Conservation (phyloP, 2,888 invertebrate genomes). For the Nephrotoma flavescens region DNA sequence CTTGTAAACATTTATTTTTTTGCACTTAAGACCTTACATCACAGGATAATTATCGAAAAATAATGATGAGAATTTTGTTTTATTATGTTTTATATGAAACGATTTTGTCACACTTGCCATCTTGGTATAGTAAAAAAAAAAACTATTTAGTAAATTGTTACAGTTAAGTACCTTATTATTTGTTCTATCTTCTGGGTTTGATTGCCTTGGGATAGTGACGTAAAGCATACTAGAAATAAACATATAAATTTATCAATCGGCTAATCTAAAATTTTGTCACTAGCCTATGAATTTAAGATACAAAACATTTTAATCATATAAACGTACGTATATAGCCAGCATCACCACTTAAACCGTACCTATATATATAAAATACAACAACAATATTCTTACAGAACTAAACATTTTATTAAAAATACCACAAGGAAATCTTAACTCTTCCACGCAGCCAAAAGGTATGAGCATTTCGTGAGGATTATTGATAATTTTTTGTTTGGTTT, state of each 20-base stretch:
- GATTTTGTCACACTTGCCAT: background rate
- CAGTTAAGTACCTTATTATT: background rate
- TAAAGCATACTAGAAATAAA: background rate
- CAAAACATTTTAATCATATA: background rate
- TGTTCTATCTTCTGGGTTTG: background rate
- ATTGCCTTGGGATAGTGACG: background rate
- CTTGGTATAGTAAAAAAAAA: background rate
- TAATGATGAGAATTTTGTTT: background rate
- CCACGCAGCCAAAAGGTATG: background rate
- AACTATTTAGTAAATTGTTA: background rate
- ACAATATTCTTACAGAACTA: background rate
- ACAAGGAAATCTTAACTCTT: background rate
- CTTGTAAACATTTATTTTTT: background rate
- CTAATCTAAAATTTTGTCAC: background rate
- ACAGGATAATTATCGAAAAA: background rate
- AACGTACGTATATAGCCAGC: background rate
- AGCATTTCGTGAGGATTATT: slow-evolving; percentile 1
- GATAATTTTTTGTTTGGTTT: slow-evolving; percentile 3
- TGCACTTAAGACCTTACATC: background rate
- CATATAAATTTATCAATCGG: background rate
- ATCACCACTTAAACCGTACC: background rate
- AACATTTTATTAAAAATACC: background rate
- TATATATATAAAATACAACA: background rate
- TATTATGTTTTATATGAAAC: background rate
- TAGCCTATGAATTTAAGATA: background rate